Evolutionary conservation across 2,797 vertebrate species (phyloP).

Genomic region (Psittacula derbiana): DNA sequence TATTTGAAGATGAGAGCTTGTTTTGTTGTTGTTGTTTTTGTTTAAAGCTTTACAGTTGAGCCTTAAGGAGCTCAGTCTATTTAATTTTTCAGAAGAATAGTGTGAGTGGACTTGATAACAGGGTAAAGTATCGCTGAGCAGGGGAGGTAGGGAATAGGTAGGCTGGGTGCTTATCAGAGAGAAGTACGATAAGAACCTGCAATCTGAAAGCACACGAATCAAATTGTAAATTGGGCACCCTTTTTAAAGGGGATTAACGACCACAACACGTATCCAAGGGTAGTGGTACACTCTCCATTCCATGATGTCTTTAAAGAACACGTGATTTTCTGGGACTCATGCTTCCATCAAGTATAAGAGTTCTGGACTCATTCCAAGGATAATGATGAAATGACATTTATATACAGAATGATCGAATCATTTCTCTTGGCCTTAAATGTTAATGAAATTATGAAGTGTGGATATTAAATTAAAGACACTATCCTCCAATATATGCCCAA

Average conservation of each 20-base stretch:
- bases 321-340: background rate
- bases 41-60: background rate
- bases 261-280: background rate
- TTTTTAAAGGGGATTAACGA: background rate
- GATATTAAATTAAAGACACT: conserved; percentile 13
- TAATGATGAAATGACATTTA: background rate
- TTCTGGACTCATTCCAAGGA: background rate
- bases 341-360: background rate
- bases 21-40: background rate
- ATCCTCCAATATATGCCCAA: background rate
- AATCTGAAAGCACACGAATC: background rate
- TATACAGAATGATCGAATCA: background rate
- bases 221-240: background rate
- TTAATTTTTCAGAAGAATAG: background rate
- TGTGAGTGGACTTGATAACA: background rate
- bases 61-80: background rate
- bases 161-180: background rate
- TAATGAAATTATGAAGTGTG: background rate
- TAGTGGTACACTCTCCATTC: background rate
- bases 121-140: background rate
- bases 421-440: conserved; percentile 20
- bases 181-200: background rate
- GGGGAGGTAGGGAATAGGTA: background rate
- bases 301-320: background rate
- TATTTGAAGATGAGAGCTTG: background rate